Base-by-base conservation (phyloP, 2,888 invertebrate genomes). In the Xestoiulus laeticollis region DNA sequence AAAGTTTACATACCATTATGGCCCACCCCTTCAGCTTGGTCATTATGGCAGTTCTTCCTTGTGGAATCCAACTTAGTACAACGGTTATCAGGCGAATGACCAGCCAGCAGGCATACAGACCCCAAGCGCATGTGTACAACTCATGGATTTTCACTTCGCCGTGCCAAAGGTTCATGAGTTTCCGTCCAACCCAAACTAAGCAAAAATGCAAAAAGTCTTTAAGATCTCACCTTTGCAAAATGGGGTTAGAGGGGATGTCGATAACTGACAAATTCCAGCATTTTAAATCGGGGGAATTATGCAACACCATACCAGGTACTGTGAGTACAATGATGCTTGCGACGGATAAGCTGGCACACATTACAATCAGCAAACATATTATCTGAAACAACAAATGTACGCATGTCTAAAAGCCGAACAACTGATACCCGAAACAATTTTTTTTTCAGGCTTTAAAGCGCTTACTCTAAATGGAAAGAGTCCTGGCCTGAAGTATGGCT, bases 71-170 rank as follows among this genome's bases (percentile, higher is more conserved):
- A 89, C 96, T 96, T 87, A 95, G 94, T 30, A 97, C 94, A 82
- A 98, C 93, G 12, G 96, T 95, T 30, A 96, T 93, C 22, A 96
- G 96, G 53, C 98, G 95, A 0, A 97, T 95, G n/a, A 95, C 93
- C 89, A 98, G 94, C 98, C 99, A 99, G 92, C 98, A 98, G 22
- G 98, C 94, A 93, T 99, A 99, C 89, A 98, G 95, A 6, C 99
- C 96, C 91, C 96, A 96, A 0, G 98, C 98, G 0, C 98, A 97
- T 0, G 99, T 99, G 92, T 99, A 99, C 5, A 99, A 93, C 92
- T 99, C 99, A 92, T 99, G 99, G 0, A 98, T 96, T 89, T 92
- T 92, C 2, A 91, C 92, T 68, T 95, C 94, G 1, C 95, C 94
- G 90, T 96, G 93, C 96, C 97, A 97, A 6, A 97, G 90, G 0